Evolutionary conservation across 1,140 invertebrate genomes (phyloP).

Genomic region (Sycophila sp.): DNA sequence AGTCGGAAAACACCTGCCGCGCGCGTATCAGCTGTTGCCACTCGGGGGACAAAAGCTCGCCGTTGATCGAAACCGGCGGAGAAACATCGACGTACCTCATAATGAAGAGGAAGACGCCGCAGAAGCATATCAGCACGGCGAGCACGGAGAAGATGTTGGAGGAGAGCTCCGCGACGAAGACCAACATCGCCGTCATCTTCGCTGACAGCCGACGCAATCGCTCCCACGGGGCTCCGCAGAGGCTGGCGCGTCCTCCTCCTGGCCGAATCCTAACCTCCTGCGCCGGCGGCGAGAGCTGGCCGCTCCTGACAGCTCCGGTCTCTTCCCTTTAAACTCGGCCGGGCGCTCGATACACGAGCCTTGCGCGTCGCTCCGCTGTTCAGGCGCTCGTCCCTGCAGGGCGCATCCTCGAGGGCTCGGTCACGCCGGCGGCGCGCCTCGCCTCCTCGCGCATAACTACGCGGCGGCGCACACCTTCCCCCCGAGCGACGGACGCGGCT

Average conservation of each 20-base stretch:
- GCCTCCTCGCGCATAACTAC: conserved; percentile 10
- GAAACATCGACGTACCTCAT: conserved; percentile 64
- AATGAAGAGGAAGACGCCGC: conserved; percentile 71
- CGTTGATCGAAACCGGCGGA: not conserved
- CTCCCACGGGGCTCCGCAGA: no score
- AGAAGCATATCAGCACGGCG: conserved; percentile 73
- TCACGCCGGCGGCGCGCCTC: not conserved
- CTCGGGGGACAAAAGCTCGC: conserved; percentile 48
- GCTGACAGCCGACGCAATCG: not conserved
- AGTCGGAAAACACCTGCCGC: no score
- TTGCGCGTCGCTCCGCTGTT: not conserved
- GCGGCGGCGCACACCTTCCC: not conserved
- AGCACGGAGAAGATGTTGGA: conserved; percentile 78
- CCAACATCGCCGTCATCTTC: conserved; percentile 69
- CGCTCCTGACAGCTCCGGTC: no score
- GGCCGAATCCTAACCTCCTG: not conserved
- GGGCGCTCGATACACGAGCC: not conserved
- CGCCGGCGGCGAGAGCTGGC: no score
- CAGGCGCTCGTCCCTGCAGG: not conserved
- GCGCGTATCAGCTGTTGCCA: not conserved
- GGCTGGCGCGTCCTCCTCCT: no score
- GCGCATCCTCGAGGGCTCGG: not conserved
- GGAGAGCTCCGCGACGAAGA: conserved; percentile 75
- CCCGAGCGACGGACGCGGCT: not conserved
- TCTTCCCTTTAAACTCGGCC: no score